These are phyloP conservation scores for Steromphala cineraria DNA, from an alignment of 2,888 invertebrate genomes.

Conservation along the genomic window DNA sequence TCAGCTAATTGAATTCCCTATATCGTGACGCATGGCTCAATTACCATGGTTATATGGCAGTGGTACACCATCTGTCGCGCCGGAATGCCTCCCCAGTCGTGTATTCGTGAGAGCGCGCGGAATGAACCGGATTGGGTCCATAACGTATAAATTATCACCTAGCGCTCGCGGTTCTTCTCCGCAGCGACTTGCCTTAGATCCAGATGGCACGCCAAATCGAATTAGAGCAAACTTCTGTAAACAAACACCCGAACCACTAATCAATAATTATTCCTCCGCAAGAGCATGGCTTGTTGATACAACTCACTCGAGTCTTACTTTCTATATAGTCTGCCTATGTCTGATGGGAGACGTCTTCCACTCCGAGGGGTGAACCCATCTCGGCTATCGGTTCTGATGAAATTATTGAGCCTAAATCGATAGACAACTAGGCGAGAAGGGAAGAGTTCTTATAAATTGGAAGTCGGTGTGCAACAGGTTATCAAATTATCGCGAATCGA, in stretches of 20 bases:
- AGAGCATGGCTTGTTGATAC: neutral
- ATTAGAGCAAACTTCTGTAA: neutral
- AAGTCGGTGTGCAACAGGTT: no score
- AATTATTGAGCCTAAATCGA: neutral
- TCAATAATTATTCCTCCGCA: neutral
- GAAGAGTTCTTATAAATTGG: no score
- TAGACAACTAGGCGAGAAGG: neutral
- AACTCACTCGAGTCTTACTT: neutral
- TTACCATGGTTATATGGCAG: neutral
- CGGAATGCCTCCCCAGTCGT: neutral
- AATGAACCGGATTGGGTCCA: no score
- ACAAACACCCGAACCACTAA: neutral
- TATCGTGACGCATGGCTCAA: neutral
- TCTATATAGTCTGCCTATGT: neutral
- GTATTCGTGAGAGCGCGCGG: neutral
- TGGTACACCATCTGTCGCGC: neutral
- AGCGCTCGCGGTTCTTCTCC: no score
- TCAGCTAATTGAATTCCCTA: no score
- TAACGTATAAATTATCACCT: no score
- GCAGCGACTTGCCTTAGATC: neutral
- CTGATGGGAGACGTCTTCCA: neutral
- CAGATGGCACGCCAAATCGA: conserved; percentile 5
- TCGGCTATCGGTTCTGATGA: neutral
- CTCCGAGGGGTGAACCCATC: neutral
- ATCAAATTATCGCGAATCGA: no score